Percentiles rank a stretch among this genome's conserved stretches.
These are phyloP conservation scores for Tetramorium parvispinum DNA, from an alignment of 1,140 invertebrate species.

Conservation along the genomic window DNA sequence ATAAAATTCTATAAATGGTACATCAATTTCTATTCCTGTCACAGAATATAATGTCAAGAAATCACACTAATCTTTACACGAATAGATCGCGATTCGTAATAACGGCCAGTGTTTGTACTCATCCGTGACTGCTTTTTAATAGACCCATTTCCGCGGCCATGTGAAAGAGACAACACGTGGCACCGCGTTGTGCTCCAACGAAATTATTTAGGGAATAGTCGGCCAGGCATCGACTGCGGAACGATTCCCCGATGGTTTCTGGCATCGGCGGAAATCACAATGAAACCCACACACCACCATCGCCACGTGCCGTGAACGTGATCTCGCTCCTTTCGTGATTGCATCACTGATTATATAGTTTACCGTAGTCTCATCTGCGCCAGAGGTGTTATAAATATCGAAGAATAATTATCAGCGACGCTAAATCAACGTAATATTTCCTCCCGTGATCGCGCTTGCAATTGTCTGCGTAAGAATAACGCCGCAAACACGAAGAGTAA, in stretches of 20 bases:
- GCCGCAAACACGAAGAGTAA: neutral
- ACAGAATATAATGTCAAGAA: neutral
- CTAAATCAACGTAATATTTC: constrained; percentile 21
- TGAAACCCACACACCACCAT: constrained; percentile 2
- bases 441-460: neutral
- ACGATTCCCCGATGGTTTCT: constrained; percentile 38
- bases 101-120: neutral
- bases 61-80: neutral
- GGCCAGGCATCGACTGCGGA: neutral
- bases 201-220: constrained; percentile 35
- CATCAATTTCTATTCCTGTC: neutral
- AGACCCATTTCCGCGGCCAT: constrained; percentile 9
- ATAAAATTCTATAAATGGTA: neutral
- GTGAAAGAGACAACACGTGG: constrained; percentile 24
- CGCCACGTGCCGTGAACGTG: constrained; percentile 32
- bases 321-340: constrained; percentile 38
- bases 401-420: constrained; percentile 13
- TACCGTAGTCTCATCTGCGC: neutral
- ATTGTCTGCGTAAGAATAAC: neutral
- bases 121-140: constrained; percentile 10
- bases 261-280: constrained; percentile 43
- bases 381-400: constrained; percentile 15
- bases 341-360: constrained; percentile 12
- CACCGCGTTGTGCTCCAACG: neutral
- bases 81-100: neutral